phyloP scores from a whole-genome alignment of 2,797 vertebrate genomes.

The Tokudaia tokunoshimensis region DNA sequence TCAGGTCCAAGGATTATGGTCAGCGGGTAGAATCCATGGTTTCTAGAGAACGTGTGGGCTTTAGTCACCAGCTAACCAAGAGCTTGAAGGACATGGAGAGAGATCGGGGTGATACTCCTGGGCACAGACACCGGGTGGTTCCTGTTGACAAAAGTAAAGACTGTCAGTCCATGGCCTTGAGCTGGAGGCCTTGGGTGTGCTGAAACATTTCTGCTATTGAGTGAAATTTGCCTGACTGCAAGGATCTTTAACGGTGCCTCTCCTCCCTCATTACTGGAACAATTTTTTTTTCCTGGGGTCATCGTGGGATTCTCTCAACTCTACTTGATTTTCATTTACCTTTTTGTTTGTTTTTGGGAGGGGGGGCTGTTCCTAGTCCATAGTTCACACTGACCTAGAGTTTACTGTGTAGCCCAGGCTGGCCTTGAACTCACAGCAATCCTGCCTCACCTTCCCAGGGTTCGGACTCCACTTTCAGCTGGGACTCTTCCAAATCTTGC shows the following conservation, averaged over 20 bases:
- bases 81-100: neutral
- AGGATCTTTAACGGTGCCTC: neutral
- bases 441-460: neutral
- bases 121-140: neutral
- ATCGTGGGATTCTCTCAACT: neutral
- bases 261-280: neutral
- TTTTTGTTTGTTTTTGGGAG: neutral
- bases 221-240: neutral
- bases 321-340: neutral
- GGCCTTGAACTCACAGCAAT: neutral
- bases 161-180: neutral
- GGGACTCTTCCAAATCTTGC: slow-evolving; percentile 8
- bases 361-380: neutral
- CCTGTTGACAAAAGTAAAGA: neutral
- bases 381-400: neutral
- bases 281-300: neutral
- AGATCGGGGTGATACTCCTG: neutral
- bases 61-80: accelerated
- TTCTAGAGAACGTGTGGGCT: neutral
- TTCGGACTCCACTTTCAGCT: neutral
- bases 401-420: neutral
- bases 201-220: neutral
- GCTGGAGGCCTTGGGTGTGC: neutral
- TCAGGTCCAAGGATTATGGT: neutral
- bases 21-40: neutral